Evolutionary conservation across 2,113 vertebrate genomes (phyloP), one percentile per base, ranked within the genome.

Genomic region (Xiphorhynchus elegans): DNA sequence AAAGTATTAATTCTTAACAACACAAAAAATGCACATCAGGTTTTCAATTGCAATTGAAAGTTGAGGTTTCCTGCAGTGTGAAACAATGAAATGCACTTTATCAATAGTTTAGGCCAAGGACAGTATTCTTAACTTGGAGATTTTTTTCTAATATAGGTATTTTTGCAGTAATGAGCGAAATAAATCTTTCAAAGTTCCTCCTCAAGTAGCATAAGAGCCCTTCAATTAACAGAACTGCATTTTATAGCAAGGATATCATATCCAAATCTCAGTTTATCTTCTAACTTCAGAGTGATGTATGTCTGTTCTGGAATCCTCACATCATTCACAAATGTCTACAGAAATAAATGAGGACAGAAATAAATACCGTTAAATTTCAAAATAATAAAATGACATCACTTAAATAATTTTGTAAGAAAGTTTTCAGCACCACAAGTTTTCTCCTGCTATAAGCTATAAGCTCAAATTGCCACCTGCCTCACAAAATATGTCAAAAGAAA

Each of bases 251-350:
- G 99, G 99, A 99, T 99, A 99, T 99, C 99, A 98, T 99, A 99
- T 97, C 99, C 99, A 98, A 99, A 99, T 98, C 99, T 98, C 95
- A 99, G 96, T 96, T 99, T 99, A 97, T 99, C 99, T 97, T 99
- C 99, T 94, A 99, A 96, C 97, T 99, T 99, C 97, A 99, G 98
- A 66, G 99, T 99, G 95, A 99, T 99, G 42, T 99, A 99, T 84
- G 99, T 99, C 97, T 99, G 99, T 93, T 99, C 99, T 94, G 99
- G 99, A 97, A 99, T 99, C 88, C 99, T 99, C 75, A 99, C 98
- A 96, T 99, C 99, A 89, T 99, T 99, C 84, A 99, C 99, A 98
- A 99, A 99, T 4, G 99, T 99, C 99, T 99, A 96, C 13, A 96
- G 85, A 84, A 78, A 94, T 67, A 97, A 91, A 90, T 47, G 17